phyloP scores from a whole-genome alignment of 2,888 invertebrate species.

The Xestia xanthographa region DNA sequence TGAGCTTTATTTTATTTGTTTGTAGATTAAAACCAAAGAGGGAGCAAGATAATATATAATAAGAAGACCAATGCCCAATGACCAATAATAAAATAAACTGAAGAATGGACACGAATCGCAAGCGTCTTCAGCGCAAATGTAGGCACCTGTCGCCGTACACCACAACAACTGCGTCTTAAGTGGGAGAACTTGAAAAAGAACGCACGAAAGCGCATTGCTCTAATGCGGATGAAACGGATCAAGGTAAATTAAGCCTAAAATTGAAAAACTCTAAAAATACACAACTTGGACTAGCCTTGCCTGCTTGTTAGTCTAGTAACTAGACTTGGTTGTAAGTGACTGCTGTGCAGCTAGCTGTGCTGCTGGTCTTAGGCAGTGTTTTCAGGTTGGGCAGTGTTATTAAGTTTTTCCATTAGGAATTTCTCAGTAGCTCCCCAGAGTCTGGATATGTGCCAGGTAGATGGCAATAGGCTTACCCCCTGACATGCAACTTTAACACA shows the following conservation, averaged over 20 bases:
- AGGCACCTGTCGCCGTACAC: neutral
- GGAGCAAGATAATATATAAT: neutral
- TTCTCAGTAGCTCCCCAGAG: no score
- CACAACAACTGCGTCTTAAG: conserved; percentile 3
- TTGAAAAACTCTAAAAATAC: neutral
- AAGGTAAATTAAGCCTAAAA: neutral
- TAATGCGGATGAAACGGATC: conserved; percentile 3
- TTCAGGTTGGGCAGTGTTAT: no score
- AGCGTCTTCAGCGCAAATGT: neutral
- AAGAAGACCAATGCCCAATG: neutral
- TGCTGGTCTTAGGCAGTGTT: neutral
- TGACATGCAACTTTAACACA: neutral
- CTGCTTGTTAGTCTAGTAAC: neutral
- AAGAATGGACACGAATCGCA: no score
- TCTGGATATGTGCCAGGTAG: neutral
- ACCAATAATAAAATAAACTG: neutral
- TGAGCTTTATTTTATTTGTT: conserved; percentile 1
- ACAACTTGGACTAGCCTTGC: conserved; percentile 1
- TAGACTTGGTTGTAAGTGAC: neutral
- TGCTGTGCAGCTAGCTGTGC: no score
- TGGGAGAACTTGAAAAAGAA: neutral
- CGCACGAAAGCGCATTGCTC: conserved; percentile 1
- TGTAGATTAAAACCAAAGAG: neutral
- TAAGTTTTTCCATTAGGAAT: no score
- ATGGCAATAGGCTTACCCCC: neutral